Percentiles rank a stretch among this genome's conserved stretches.
Evolutionary conservation across 2,888 invertebrate genomes (phyloP).

Genomic region (Saturnia japonica): DNA sequence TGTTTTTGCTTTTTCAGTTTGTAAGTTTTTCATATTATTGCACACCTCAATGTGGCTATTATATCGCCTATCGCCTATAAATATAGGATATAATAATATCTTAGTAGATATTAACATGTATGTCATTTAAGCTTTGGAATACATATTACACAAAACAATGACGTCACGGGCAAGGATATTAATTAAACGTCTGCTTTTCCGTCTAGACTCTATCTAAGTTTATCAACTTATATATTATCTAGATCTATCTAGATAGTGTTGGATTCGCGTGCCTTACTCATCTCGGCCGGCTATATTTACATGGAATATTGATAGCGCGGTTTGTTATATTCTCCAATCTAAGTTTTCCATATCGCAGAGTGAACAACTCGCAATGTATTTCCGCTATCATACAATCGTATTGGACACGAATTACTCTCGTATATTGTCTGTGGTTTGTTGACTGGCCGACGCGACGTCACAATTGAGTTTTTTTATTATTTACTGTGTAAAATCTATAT

Average conservation of each 20-base stretch:
- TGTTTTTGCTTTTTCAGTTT: too few species aligned
- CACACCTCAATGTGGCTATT: too few species aligned
- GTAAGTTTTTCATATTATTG: too few species aligned
- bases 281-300: conserved; percentile 26
- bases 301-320: conserved; percentile 37
- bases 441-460: neutral
- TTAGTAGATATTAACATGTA: too few species aligned
- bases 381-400: neutral
- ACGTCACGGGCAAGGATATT: too few species aligned
- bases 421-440: neutral
- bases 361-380: neutral
- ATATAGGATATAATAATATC: too few species aligned
- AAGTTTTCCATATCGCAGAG: conserved; percentile 32
- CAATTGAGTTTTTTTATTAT: neutral
- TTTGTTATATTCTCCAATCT: conserved; percentile 41
- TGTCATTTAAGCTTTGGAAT: too few species aligned
- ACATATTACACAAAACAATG: too few species aligned
- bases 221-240: neutral
- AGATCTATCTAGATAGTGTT: neutral
- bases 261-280: neutral
- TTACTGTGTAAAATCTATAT: neutral
- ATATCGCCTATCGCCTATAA: too few species aligned
- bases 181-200: too few species aligned
- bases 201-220: too few species aligned
- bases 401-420: conserved; percentile 1